Evolutionary conservation across 2,888 invertebrate species (phyloP).

Genomic region (Camptogramma bilineatum): DNA sequence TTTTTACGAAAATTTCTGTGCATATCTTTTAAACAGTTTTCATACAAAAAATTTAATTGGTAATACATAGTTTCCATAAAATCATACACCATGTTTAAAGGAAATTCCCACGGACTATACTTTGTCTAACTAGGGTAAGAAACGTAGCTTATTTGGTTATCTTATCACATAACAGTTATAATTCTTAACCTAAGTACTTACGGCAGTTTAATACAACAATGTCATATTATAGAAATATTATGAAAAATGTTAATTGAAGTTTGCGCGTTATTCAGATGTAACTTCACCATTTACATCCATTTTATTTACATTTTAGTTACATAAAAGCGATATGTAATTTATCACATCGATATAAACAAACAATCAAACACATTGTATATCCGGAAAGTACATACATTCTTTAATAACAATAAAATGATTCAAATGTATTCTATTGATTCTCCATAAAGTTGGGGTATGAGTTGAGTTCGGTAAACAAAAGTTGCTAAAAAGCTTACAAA

Average conservation of each 20-base stretch:
- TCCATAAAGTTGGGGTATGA: background rate
- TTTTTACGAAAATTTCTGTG: background rate
- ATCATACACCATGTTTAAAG: background rate
- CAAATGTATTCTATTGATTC: background rate
- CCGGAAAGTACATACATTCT: background rate
- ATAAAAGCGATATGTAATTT: slow-evolving; percentile 9
- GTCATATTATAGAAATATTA: background rate
- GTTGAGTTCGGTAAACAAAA: background rate
- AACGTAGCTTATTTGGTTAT: background rate
- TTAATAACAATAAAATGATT: background rate
- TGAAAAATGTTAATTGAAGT: background rate
- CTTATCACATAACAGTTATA: slow-evolving; percentile 1
- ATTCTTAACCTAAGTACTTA: slow-evolving; percentile 17
- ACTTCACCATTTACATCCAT: background rate
- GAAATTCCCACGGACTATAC: background rate
- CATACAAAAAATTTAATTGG: background rate
- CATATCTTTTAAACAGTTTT: background rate
- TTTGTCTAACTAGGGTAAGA: background rate
- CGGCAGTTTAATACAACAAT: slow-evolving; percentile 12
- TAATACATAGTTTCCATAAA: background rate
- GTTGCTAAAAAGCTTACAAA: background rate
- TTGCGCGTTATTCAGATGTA: background rate
- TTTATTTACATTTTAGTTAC: background rate
- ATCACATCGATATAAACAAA: background rate
- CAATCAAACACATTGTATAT: background rate